Evolutionary conservation across 2,888 invertebrate genomes (phyloP), one percentile per base, ranked within the genome.

Genomic region (Scotopteryx bipunctaria): DNA sequence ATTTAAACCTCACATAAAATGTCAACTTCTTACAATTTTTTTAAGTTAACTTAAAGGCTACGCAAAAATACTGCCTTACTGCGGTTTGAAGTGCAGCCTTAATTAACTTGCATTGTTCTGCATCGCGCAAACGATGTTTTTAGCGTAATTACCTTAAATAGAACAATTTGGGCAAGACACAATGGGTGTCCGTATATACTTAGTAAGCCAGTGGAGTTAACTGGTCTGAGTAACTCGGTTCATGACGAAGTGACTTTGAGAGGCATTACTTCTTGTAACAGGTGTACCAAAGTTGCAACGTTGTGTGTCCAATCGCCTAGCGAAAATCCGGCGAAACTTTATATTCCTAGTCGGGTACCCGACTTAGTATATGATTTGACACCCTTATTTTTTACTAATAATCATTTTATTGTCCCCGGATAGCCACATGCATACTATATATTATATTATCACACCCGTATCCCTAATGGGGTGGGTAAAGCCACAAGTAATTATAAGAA

Each of bases 141-240:
- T 48, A 29, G n/a, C 0, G 2, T 2, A 31, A 9, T 25, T 52
- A 11, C 5, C 3, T n/a, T 38, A 48, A 53, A 63, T 47, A 4
- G 13, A 2, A 40, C 11, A 2, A 0, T 15, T 5, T 0, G 2
- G 1, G n/a, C n/a, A 0, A 0, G 2, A 2, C 2, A 0, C 2
- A 1, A 13, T 11, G 11, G 59, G 71, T 68, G 78, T 77, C 77
- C 70, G 67, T 71, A 59, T 78, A 66, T 78, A 72, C 74, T 67
- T 66, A 73, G 74, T 50, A 29, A 67, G 46, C 65, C 71, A 71
- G 68, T 2, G 17, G 69, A 71, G 61, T 68, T 75, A 67, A 52
- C 57, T 36, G 50, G 43, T 19, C 6, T 2, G 19, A 65, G 38
- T 57, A 65, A 69, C 60, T 59, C 50, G 47, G 50, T 55, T 48